These are phyloP conservation scores for Pantala flavescens DNA, from an alignment of 1,140 invertebrate genomes.

Conservation along the genomic window DNA sequence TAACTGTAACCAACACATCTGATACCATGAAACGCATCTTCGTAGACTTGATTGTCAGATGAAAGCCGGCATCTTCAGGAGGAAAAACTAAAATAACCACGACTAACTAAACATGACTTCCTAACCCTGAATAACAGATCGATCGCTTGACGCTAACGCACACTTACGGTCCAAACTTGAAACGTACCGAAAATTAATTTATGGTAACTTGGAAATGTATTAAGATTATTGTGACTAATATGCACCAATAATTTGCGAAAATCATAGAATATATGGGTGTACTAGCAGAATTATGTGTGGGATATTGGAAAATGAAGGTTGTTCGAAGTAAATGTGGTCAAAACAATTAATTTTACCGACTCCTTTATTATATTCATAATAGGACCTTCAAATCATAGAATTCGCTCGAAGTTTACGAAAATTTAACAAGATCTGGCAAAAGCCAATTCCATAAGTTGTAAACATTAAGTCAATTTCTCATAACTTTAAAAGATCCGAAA, in stretches of 20 bases:
- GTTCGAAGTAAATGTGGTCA: neutral
- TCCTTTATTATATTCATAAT: neutral
- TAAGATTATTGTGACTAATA: no score
- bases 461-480: neutral
- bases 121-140: constrained; percentile 5
- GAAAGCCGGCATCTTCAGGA: neutral
- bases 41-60: neutral
- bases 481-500: neutral
- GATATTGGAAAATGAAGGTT: no score
- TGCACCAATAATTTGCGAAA: no score
- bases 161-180: constrained; percentile 8
- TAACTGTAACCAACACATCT: neutral
- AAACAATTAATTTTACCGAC: neutral
- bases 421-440: no score
- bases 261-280: no score
- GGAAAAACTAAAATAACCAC: neutral
- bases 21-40: neutral
- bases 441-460: no score
- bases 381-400: no score
- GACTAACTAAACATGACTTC: constrained; percentile 6
- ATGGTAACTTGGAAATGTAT: neutral
- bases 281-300: no score
- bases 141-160: constrained; percentile 7
- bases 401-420: no score
- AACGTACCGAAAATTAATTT: neutral